These are phyloP conservation scores for Simalia tracyae DNA, from an alignment of 2,797 vertebrate species.

Conservation along the genomic window DNA sequence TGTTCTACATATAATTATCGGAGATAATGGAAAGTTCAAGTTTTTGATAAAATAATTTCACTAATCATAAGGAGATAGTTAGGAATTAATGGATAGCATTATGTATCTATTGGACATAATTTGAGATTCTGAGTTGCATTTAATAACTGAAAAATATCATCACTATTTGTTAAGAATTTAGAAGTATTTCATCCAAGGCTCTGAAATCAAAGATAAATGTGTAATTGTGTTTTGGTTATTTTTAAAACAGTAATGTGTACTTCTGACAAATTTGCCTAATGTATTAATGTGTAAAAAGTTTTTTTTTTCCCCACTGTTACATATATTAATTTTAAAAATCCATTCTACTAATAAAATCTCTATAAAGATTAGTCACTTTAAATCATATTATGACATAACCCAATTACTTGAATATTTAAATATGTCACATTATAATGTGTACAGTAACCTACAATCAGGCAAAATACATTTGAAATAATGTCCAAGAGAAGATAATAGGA, in stretches of 20 bases:
- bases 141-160: not conserved
- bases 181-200: not conserved
- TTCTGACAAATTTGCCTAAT: not conserved
- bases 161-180: constrained; percentile 1
- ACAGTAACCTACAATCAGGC: constrained; percentile 19
- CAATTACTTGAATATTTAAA: constrained; percentile 26
- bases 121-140: not conserved
- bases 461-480: constrained; percentile 26
- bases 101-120: no score
- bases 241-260: not conserved
- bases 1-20: no score
- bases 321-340: not conserved
- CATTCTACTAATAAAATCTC: not conserved
- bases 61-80: no score
- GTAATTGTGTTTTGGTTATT: constrained; percentile 14
- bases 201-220: constrained; percentile 1
- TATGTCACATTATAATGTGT: constrained; percentile 24
- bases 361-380: not conserved
- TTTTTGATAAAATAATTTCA: no score
- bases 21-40: no score
- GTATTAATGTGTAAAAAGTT: not conserved
- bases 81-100: no score
- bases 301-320: not conserved
- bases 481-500: not conserved
- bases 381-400: constrained; percentile 22